Conservation (phyloP, 2,888 invertebrate species). For the Cheiracanthium punctorium region DNA sequence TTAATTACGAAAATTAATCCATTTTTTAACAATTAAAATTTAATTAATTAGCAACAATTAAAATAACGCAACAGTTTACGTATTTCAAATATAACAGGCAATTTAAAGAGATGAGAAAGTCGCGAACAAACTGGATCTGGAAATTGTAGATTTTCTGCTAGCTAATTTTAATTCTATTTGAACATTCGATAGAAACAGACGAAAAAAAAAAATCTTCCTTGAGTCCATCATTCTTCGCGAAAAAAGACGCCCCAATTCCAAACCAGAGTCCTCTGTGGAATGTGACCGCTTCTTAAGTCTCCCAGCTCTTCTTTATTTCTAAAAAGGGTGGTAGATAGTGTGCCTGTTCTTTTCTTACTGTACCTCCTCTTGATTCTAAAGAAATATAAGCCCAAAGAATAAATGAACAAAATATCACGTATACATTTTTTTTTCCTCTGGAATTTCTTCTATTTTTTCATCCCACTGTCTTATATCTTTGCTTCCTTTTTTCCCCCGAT, state of each 20-base stretch:
- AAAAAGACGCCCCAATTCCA: constrained; percentile 39
- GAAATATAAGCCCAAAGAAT: background rate
- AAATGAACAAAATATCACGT: background rate
- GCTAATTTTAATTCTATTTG: too few species aligned
- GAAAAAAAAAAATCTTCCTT: background rate
- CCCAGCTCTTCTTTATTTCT: constrained; percentile 19
- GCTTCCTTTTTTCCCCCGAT: background rate
- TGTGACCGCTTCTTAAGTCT: constrained; percentile 44
- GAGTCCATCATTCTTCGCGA: background rate
- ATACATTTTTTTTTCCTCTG: background rate
- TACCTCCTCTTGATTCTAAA: background rate
- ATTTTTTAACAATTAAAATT: too few species aligned
- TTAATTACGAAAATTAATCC: too few species aligned
- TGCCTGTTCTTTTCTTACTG: background rate
- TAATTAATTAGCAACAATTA: too few species aligned
- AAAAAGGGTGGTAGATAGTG: too few species aligned
- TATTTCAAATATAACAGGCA: too few species aligned
- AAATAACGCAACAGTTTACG: too few species aligned
- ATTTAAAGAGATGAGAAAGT: too few species aligned
- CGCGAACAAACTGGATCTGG: too few species aligned
- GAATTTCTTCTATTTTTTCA: background rate
- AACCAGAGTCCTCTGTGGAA: constrained; percentile 37
- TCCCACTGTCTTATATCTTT: background rate
- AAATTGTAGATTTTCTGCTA: too few species aligned
- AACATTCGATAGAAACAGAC: too few species aligned